Conservation (phyloP, 2,888 invertebrate genomes). For the Chalcosyrphus nemorum region DNA sequence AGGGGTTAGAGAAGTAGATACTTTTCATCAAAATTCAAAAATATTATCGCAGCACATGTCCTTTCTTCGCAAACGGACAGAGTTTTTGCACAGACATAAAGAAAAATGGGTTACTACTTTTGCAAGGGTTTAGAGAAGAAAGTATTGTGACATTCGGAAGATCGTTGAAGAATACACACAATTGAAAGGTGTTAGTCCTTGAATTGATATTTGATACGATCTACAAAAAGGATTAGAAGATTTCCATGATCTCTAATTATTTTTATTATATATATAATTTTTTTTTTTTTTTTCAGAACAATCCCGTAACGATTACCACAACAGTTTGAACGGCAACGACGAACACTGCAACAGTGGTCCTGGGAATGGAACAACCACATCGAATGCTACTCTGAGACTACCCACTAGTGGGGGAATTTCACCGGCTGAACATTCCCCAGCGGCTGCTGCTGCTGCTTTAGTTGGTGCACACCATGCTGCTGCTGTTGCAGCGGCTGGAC, state of each 20-base stretch:
- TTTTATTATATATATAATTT: not conserved
- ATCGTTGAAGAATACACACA: conserved; percentile 1
- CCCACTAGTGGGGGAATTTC: conserved; percentile 74
- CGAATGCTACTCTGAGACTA: conserved; percentile 65
- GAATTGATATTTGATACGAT: conserved; percentile 59
- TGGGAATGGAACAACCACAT: conserved; percentile 54
- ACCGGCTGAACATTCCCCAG: conserved; percentile 78
- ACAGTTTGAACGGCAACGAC: conserved; percentile 73
- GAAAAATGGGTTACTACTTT: conserved; percentile 31
- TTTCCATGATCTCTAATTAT: not conserved
- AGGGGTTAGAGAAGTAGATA: conserved; percentile 49
- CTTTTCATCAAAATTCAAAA: conserved; percentile 53
- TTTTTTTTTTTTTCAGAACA: conserved; percentile 70
- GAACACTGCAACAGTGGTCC: conserved; percentile 72
- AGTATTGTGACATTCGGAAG: conserved; percentile 20
- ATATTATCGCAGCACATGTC: conserved; percentile 57
- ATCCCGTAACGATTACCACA: conserved; percentile 73
- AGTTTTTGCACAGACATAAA: conserved; percentile 51
- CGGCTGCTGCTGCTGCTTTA: conserved; percentile 77
- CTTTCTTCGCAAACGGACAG: conserved; percentile 17
- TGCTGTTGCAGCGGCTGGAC: conserved; percentile 77
- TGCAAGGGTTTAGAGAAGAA: conserved; percentile 38
- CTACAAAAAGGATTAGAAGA: conserved; percentile 30
- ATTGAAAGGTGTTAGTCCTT: conserved; percentile 41
- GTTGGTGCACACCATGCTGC: conserved; percentile 77